Conservation (phyloP, 2,113 vertebrate genomes). For the Chrysochloris asiatica region DNA sequence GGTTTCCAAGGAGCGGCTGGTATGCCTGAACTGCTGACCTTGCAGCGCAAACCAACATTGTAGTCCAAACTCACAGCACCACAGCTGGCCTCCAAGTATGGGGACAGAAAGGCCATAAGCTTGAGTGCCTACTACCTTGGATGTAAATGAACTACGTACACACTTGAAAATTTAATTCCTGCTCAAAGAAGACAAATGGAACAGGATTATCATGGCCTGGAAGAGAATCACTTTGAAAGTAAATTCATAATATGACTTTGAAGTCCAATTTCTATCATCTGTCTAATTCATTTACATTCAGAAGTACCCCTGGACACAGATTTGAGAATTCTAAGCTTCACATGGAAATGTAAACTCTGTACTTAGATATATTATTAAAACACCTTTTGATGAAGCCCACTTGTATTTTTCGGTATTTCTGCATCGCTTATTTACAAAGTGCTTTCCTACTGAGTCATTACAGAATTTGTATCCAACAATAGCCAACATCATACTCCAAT, state of each 20-base stretch:
- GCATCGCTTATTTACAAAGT: conserved; percentile 42
- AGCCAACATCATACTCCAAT: not conserved
- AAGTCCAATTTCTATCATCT: conserved; percentile 32
- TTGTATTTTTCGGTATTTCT: too few relatives aligned
- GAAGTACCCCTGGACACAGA: not conserved
- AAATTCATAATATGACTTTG: not conserved
- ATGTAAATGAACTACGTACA: conserved; percentile 14
- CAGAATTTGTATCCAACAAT: not conserved
- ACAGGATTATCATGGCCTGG: not conserved
- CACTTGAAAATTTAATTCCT: conserved; percentile 47
- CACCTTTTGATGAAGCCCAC: not conserved
- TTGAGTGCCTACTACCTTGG: not conserved
- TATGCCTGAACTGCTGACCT: too few relatives aligned
- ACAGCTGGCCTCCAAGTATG: too few relatives aligned
- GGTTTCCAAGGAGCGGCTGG: too few relatives aligned
- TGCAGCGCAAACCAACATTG: too few relatives aligned
- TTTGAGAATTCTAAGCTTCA: not conserved
- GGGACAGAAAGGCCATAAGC: not conserved
- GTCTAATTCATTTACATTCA: not conserved
- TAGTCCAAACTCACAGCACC: too few relatives aligned
- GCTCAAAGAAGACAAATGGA: conserved; percentile 36
- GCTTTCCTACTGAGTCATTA: not conserved
- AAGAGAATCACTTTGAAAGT: not conserved
- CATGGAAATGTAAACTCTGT: not conserved
- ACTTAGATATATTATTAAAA: not conserved